Evolutionary conservation across 2,113 vertebrate species (phyloP).

Genomic region (Gymnorhina tibicen): DNA sequence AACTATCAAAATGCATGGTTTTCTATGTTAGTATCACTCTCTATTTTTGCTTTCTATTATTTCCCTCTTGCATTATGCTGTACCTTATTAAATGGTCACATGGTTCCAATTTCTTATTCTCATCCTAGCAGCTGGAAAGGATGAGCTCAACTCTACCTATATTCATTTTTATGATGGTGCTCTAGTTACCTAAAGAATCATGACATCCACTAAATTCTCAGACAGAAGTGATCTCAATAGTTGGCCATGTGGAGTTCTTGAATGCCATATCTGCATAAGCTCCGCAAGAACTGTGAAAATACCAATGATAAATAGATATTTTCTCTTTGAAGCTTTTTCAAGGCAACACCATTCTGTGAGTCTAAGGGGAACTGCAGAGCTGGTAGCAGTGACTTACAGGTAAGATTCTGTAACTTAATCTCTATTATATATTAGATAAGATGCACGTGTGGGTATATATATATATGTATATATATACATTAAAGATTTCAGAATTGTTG

Average conservation of each 20-base stretch:
- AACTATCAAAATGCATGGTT: background rate
- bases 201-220: background rate
- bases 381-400: background rate
- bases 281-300: background rate
- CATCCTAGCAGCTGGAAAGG: background rate
- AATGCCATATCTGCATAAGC: background rate
- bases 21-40: background rate
- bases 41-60: background rate
- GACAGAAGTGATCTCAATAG: background rate
- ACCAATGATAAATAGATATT: background rate
- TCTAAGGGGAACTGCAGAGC: background rate
- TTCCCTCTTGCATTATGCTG: background rate
- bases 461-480: rapidly evolving
- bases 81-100: background rate
- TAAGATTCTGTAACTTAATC: background rate
- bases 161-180: background rate
- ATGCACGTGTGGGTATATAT: rapidly evolving
- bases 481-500: background rate
- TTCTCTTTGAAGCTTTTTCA: background rate
- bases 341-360: background rate
- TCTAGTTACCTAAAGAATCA: background rate
- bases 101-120: background rate
- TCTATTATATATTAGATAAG: background rate
- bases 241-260: background rate
- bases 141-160: background rate